phyloP scores from a whole-genome alignment of 1,140 invertebrate genomes.

The Dufourea novaeangliae region DNA sequence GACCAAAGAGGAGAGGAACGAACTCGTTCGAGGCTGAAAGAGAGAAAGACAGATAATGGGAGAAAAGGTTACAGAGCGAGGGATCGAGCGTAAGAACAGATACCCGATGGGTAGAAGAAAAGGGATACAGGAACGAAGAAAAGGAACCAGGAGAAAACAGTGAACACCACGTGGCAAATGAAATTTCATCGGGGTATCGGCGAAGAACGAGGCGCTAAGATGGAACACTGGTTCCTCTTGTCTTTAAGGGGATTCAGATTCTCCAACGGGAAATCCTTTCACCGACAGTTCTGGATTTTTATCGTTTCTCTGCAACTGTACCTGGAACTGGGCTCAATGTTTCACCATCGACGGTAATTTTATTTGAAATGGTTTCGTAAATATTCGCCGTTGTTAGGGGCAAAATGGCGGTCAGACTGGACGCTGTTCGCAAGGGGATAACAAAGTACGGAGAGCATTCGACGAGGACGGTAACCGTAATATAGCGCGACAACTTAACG shows the following conservation, averaged over 20 bases:
- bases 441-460: constrained; percentile 3
- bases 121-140: not conserved
- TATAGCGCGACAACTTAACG: constrained; percentile 17
- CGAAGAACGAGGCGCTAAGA: not conserved
- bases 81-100: not conserved
- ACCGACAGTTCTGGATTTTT: not conserved
- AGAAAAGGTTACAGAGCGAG: constrained; percentile 4
- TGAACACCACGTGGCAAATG: constrained; percentile 23
- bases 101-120: not conserved
- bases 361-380: not conserved
- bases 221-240: not conserved
- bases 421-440: not conserved
- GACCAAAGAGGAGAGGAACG: too few relatives aligned
- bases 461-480: constrained; percentile 13
- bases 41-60: constrained; percentile 35
- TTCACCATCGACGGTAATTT: not conserved
- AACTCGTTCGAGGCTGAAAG: not conserved
- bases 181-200: constrained; percentile 36
- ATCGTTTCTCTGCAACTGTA: not conserved
- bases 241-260: constrained; percentile 3
- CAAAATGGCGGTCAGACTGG: not conserved
- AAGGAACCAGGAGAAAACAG: not conserved
- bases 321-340: not conserved
- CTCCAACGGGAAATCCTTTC: not conserved
- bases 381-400: not conserved